Percentiles rank a stretch among this genome's conserved stretches.
phyloP scores from a whole-genome alignment of 2,797 vertebrate species.

The Serranus cabrilla region DNA sequence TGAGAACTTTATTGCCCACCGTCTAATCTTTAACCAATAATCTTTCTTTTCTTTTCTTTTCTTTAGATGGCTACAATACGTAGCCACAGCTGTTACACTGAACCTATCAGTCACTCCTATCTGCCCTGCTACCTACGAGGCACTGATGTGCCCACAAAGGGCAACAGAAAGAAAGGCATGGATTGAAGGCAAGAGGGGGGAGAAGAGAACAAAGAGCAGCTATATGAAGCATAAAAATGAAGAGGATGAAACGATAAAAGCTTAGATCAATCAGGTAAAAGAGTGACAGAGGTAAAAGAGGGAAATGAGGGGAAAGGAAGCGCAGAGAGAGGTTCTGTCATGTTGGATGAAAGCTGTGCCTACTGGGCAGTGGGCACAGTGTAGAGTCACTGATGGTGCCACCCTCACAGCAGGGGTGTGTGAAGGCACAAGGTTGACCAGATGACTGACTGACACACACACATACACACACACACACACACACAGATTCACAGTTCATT shows the following conservation, averaged over 20 bases:
- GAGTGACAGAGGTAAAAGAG: constrained; percentile 55
- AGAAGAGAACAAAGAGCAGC: constrained; percentile 51
- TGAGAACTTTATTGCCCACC: no score
- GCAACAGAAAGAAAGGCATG: constrained; percentile 45
- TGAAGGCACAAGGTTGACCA: constrained; percentile 72
- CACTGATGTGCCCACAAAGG: constrained; percentile 57
- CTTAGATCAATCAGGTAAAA: constrained; percentile 63
- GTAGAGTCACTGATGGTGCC: constrained; percentile 70
- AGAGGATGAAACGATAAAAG: constrained; percentile 66
- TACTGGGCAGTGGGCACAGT: constrained; percentile 71
- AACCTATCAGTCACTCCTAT: constrained; percentile 6
- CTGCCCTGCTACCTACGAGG: constrained; percentile 44
- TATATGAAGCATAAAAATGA: constrained; percentile 54
- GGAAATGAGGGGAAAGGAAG: constrained; percentile 39
- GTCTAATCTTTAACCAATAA: no score
- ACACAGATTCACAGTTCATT: constrained; percentile 16
- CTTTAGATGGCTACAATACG: no score
- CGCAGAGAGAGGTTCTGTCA: constrained; percentile 69
- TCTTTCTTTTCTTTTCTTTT: no score
- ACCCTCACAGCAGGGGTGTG: constrained; percentile 70
- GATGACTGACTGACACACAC: constrained; percentile 56
- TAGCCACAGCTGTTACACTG: background rate
- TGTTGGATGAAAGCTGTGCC: constrained; percentile 79
- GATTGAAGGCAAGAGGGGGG: constrained; percentile 28
- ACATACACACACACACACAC: constrained; percentile 28